phyloP scores from a whole-genome alignment of 2,888 invertebrate species.

The Elegia similella region DNA sequence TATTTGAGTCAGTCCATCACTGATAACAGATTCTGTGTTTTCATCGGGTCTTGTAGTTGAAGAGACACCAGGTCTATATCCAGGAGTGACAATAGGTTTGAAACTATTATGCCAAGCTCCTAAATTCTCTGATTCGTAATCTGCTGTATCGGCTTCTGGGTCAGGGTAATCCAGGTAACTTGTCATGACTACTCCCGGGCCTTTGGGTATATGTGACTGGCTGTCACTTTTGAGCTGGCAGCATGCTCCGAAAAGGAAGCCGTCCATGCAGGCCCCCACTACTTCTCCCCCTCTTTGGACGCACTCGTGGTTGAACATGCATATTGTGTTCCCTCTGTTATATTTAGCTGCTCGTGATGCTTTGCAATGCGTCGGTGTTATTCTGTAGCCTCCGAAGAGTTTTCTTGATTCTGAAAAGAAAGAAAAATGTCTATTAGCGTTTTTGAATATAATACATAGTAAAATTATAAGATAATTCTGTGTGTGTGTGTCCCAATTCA shows the following conservation, averaged over 20 bases:
- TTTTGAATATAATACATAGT: not conserved
- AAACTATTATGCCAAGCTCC: conserved; percentile 72
- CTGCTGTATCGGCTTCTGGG: conserved; percentile 58
- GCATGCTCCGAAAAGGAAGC: conserved; percentile 95
- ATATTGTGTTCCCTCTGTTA: conserved; percentile 88
- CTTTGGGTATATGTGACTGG: conserved; percentile 73
- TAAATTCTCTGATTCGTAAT: conserved; percentile 64
- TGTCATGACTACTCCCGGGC: conserved; percentile 74
- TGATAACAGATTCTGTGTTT: conserved; percentile 69
- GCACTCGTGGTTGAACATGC: conserved; percentile 97
- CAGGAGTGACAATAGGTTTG: conserved; percentile 72
- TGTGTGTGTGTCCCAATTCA: too few relatives aligned
- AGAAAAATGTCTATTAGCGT: conserved; percentile 9
- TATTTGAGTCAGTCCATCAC: conserved; percentile 80
- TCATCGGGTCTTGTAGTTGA: conserved; percentile 48
- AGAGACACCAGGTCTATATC: conserved; percentile 59
- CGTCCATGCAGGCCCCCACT: conserved; percentile 95
- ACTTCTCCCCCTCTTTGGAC: conserved; percentile 88
- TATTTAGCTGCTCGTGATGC: conserved; percentile 84
- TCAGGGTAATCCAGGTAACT: conserved; percentile 74
- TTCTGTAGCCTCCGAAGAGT: conserved; percentile 92
- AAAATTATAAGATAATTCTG: too few relatives aligned
- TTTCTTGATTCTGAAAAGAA: conserved; percentile 79
- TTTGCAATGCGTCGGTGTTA: conserved; percentile 91
- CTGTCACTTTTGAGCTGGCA: conserved; percentile 85